Percentiles rank a stretch among this genome's conserved stretches.
Evolutionary conservation across 1,140 invertebrate genomes (phyloP).

Genomic region (Orius insidiosus): DNA sequence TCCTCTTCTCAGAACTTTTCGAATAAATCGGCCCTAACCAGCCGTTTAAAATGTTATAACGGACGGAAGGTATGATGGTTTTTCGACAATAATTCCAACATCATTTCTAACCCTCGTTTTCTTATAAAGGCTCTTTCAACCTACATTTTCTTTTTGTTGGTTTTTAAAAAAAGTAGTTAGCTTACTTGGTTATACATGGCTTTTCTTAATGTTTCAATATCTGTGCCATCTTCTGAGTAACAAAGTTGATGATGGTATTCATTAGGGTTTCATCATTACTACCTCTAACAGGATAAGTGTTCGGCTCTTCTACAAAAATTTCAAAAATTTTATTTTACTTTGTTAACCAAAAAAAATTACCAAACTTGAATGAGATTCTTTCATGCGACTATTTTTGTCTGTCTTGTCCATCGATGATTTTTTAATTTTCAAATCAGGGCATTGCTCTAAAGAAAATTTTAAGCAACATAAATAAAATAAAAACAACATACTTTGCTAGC

Average conservation of each 20-base stretch:
- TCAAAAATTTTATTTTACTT: no score
- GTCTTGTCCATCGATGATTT: slow-evolving; percentile 10
- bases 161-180: not conserved
- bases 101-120: slow-evolving; percentile 51
- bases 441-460: slow-evolving; percentile 2
- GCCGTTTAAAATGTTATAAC: slow-evolving; percentile 61
- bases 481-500: not conserved
- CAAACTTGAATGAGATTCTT: no score
- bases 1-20: not conserved
- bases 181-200: slow-evolving; percentile 70
- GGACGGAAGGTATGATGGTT: slow-evolving; percentile 51
- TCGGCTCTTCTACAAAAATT: slow-evolving; percentile 2
- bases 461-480: no score
- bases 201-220: slow-evolving; percentile 67
- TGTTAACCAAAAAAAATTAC: no score
- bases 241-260: slow-evolving; percentile 59
- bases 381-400: not conserved
- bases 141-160: slow-evolving; percentile 23
- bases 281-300: slow-evolving; percentile 9
- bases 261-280: slow-evolving; percentile 15
- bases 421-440: not conserved
- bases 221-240: slow-evolving; percentile 61
- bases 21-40: slow-evolving; percentile 39
- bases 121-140: slow-evolving; percentile 51
- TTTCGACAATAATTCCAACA: slow-evolving; percentile 47